Conservation (phyloP, 2,113 vertebrate genomes). For the Pavo muticus region DNA sequence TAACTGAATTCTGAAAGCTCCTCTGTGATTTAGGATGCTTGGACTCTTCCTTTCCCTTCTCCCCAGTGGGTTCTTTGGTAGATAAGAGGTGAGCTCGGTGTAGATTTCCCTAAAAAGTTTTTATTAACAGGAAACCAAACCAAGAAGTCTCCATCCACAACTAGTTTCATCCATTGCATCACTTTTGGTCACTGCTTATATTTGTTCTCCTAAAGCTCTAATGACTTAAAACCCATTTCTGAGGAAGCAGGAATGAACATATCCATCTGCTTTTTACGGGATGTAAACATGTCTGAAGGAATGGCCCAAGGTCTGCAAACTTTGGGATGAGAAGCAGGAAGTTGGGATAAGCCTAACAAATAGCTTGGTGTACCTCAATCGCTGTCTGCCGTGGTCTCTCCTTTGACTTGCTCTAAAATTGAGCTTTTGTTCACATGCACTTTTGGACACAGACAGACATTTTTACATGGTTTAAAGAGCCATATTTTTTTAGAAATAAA, state of each 20-base stretch:
- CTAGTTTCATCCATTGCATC: not conserved
- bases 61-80: not conserved
- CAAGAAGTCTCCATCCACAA: not conserved
- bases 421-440: not conserved
- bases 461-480: not conserved
- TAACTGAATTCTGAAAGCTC: not conserved
- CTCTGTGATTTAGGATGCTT: not conserved
- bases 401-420: not conserved
- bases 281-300: not conserved
- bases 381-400: rapidly evolving
- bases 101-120: not conserved
- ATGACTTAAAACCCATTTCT: not conserved
- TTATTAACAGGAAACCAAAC: not conserved
- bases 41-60: not conserved
- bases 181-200: not conserved
- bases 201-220: not conserved
- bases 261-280: not conserved
- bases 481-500: not conserved
- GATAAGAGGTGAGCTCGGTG: not conserved
- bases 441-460: not conserved
- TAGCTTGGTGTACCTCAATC: not conserved
- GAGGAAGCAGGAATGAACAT: not conserved
- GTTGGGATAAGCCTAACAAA: not conserved
- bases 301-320: not conserved
- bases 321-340: not conserved